Evolutionary conservation across 1,140 invertebrate species (phyloP), one percentile per base, ranked within the genome.

Genomic region (Lamellibrachia luymesi): DNA sequence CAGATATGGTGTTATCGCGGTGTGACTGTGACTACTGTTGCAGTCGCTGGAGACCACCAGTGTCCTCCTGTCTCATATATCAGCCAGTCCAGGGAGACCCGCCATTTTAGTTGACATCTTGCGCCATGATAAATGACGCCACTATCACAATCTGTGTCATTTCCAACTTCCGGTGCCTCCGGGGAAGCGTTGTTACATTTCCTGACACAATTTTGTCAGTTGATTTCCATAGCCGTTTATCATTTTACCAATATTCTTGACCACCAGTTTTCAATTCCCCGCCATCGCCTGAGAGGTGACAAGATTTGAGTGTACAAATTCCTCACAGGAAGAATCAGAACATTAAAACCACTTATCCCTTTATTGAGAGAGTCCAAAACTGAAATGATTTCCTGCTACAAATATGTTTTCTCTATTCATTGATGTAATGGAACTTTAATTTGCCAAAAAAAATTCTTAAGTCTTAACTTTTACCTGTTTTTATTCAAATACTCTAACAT

Each of bases 81-180:
- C 64, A 80, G 64, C 17, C 5, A 22, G 64, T 22, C 64, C 25
- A 22, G 25, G 17, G 64, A 80, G 64, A 80, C 64, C 64, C 64
- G 64, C 64, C 64, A 80, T 80, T 80, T 80, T 80, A 22, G 64
- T 80, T 80, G 64, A 80, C 64, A 80, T 80, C 64, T 80, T 80
- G 64, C 64, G 25, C 64, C 64, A 4, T 80, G 64, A 80, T 80
- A 17, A 80, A 80, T 80, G 64, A 80, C 13, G 64, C 64, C 17
- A 22, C 64, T 80, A 80, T 80, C 64, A 80, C 64, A 80, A 80
- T 80, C 64, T 80, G 64, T 80, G 64, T 80, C 64, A 80, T 80
- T 80, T 80, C 64, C 64, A 80, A 80, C 64, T 80, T 80, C 64
- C 25, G 13, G 64, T 17, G 13, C 25, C 64, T 22, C 13, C 64